Evolutionary conservation across 2,797 vertebrate species (phyloP), one percentile per base, ranked within the genome.

Genomic region (Centroberyx gerrardi): DNA sequence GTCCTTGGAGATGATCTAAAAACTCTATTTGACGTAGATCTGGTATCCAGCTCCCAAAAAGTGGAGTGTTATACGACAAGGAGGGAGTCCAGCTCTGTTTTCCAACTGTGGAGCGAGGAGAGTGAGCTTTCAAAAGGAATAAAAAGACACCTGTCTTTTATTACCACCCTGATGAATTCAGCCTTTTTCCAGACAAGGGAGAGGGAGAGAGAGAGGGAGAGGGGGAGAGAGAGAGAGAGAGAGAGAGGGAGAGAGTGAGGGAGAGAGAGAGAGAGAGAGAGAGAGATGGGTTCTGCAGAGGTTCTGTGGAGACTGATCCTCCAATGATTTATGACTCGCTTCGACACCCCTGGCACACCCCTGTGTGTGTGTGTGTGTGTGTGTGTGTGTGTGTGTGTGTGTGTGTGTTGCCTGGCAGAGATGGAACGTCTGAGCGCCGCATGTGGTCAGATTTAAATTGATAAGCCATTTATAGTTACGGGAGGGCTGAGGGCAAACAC

Each of bases 91-190:
- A 31, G 60, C 66, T 65, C 49, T 56, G 73, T 52, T 85, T 62
- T 84, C 68, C 61, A 71, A 55, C 72, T 70, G 60, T 28, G 48
- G 74, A n/a, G 36, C 56, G 84, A 76, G 52, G 71, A 81, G 73
- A 74, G 61, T 17, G 65, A 56, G 65, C 55, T 65, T 78, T 62
- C 13, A 69, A 65, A 80, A 75, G n/a, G 65, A 80, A 80, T 85
- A 76, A 88, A 83, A 87, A 80, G 53, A 76, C 90, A 90, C 89
- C 82, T 91, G 90, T 90, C 81, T 88, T 87, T 87, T 90, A 90
- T 90, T 88, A 87, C 68, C 53, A 72, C 36, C 53, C 67, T 1
- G 48, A 77, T 77, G 79, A 82, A 68, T 65, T 82, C 73, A 81
- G 74, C 60, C 74, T 67, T 64, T 51, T 78, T 76, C 81, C 73